Conservation (phyloP, 1,140 invertebrate species). For the Carposina sasakii region DNA sequence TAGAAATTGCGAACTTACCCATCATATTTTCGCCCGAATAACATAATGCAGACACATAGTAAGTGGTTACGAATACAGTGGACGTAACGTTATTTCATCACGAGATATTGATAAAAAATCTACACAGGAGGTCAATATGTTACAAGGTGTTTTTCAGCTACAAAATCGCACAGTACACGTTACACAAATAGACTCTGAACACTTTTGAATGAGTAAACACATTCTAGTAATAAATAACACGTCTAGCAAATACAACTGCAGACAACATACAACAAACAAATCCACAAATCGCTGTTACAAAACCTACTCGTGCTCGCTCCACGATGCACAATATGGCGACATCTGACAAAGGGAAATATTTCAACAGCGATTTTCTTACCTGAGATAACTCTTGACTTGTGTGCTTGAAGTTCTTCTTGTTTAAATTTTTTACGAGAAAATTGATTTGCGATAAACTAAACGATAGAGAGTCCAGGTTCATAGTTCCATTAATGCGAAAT, state of each 20-base stretch:
- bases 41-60: too few relatives aligned
- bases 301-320: slow-evolving; percentile 39
- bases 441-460: slow-evolving; percentile 98
- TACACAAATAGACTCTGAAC: too few relatives aligned
- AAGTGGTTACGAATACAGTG: too few relatives aligned
- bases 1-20: too few relatives aligned
- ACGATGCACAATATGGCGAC: slow-evolving; percentile 64
- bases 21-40: too few relatives aligned
- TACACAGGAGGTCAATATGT: too few relatives aligned
- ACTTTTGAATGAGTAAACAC: too few relatives aligned
- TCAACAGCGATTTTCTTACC: slow-evolving; percentile 48
- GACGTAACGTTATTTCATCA: too few relatives aligned
- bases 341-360: slow-evolving; percentile 40
- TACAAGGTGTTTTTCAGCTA: too few relatives aligned
- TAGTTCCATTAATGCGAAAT: slow-evolving; percentile 91
- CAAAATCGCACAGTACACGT: too few relatives aligned
- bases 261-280: slow-evolving; percentile 18
- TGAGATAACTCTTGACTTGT: slow-evolving; percentile 82
- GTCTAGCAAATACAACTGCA: slow-evolving; percentile 12
- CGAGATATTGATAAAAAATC: too few relatives aligned
- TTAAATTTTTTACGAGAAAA: slow-evolving; percentile 96
- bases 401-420: slow-evolving; percentile 95
- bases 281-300: slow-evolving; percentile 25
- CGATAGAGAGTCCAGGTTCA: slow-evolving; percentile 98
- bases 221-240: too few relatives aligned